Evolutionary conservation across 2,797 vertebrate genomes (phyloP).

Genomic region (Clamator glandarius): DNA sequence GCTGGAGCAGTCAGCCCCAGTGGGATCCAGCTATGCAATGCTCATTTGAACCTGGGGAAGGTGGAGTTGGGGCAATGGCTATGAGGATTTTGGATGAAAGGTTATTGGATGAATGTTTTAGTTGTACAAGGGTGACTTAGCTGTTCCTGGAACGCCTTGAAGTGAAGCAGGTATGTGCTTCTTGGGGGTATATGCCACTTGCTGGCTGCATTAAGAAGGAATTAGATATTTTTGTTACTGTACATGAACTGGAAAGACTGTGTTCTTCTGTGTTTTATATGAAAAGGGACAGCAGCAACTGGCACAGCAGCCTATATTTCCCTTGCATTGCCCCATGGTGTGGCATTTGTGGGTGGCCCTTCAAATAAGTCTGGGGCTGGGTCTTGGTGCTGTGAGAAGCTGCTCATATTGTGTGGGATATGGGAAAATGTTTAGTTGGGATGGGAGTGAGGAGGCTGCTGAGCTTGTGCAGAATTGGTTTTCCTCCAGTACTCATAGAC

Average conservation of each 20-base stretch:
- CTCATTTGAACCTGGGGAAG: background rate
- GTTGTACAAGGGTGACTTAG: background rate
- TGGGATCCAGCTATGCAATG: background rate
- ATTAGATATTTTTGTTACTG: background rate
- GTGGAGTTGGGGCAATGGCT: background rate
- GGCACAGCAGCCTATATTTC: background rate
- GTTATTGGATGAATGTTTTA: background rate
- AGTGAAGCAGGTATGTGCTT: background rate
- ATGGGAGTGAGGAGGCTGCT: background rate
- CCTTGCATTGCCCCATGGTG: background rate
- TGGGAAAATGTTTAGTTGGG: background rate
- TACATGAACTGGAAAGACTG: background rate
- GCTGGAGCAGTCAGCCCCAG: background rate
- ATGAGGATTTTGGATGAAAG: rapidly evolving
- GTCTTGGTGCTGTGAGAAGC: rapidly evolving
- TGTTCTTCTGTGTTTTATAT: background rate
- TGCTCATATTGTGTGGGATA: rapidly evolving
- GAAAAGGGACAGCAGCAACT: background rate
- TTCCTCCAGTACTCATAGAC: background rate
- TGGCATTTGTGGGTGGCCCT: background rate
- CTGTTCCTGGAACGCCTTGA: background rate
- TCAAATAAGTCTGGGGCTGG: background rate
- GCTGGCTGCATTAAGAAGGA: background rate
- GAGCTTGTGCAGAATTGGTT: background rate
- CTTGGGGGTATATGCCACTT: background rate